These are phyloP conservation scores for Julus scandinavius DNA, from an alignment of 2,888 invertebrate genomes.

Conservation along the genomic window DNA sequence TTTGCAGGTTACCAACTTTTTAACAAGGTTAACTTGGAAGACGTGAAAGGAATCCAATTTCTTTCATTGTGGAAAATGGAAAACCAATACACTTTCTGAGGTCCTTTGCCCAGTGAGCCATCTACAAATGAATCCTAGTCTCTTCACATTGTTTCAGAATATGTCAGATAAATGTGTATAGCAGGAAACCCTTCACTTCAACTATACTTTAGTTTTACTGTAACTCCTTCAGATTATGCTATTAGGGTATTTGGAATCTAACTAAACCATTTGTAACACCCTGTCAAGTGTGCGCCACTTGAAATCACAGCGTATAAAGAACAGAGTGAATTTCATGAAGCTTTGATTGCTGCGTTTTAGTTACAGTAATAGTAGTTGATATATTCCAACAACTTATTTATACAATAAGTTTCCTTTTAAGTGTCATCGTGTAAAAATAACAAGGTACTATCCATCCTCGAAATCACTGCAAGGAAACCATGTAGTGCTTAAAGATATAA, in stretches of 20 bases:
- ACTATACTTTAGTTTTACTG: neutral
- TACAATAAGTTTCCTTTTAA: neutral
- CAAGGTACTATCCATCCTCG: no score
- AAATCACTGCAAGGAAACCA: neutral
- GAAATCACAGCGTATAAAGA: neutral
- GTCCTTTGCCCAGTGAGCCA: neutral
- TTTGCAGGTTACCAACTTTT: neutral
- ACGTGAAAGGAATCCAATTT: conserved; percentile 19
- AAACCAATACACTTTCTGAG: neutral
- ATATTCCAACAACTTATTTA: neutral
- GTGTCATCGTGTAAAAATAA: neutral
- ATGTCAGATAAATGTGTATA: neutral
- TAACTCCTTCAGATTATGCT: neutral
- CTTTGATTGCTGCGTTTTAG: neutral
- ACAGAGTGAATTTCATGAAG: neutral
- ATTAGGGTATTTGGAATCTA: neutral
- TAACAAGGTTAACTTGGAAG: neutral
- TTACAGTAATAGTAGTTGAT: neutral
- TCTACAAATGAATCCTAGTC: neutral
- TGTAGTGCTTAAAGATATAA: neutral
- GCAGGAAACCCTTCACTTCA: neutral
- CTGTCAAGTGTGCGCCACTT: neutral
- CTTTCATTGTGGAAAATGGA: neutral
- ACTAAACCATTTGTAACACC: neutral
- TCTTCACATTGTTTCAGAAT: neutral